Base-by-base conservation (phyloP, 1,140 invertebrate species). In the Pseudoatta argentina region DNA sequence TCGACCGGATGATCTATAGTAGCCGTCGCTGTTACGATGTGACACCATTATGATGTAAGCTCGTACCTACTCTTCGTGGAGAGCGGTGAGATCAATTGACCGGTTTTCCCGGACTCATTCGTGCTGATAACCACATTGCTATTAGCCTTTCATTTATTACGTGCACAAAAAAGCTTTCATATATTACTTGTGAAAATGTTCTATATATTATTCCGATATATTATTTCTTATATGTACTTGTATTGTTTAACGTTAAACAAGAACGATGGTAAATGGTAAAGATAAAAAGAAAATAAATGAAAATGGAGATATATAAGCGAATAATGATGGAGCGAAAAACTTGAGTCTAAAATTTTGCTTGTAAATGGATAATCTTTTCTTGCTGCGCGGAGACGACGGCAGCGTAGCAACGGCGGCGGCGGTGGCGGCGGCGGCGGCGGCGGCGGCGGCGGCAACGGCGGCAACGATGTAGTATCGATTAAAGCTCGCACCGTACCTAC, bases 1-100 rank as follows among this genome's bases (percentile, higher is more conserved):
- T 82, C 88, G 77, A 89, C 76, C 78, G 73, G 87, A 87, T 89
- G 88, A 87, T 89, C 72, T 83, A 73, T 86, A 88, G 89, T 78
- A 72, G 48, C 34, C 34, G 66, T 21, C 39, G 24, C 39, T 48
- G 67, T 59, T 67, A 82, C 79, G 79, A 55, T 90, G 34, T 76
- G 44, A 44, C 66, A 63, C 34, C 57, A 87, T 87, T 83, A 63
- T 85, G 86, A 89, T 76, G 79, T 87, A 89, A 90, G 89, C 67
- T 16, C 57, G 69, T 63, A 89, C 24, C 55, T 51, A 78, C 73
- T 53, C 59, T 57, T 69, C 55, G 59, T 24, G n/a, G 24, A 55
- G 48, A 82, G n/a, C 72, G 48, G 57, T 30, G 63, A 79, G 79
- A 89, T 87, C 86, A 90, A 89, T 90, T 89, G 79, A 14, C 48